These are phyloP conservation scores for Bostrychus sinensis DNA, from an alignment of 2,113 vertebrate species.

Conservation along the genomic window DNA sequence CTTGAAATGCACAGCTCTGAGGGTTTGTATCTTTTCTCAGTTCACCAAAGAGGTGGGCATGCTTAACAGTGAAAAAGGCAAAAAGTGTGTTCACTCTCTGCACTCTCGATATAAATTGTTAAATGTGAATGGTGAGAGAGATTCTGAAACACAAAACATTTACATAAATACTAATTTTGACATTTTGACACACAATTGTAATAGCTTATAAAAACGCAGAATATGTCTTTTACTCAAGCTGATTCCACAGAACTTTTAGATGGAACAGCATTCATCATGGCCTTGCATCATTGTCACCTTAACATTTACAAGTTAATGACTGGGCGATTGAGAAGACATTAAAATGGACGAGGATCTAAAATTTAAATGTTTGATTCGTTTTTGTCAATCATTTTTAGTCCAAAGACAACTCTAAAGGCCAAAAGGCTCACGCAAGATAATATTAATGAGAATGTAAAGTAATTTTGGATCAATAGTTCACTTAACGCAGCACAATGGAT, in stretches of 20 bases:
- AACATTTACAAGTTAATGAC: not conserved
- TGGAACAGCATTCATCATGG: not conserved
- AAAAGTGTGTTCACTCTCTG: not conserved
- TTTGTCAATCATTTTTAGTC: too few species aligned
- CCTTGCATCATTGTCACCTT: not conserved
- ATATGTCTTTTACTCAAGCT: not conserved
- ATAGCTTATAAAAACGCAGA: not conserved
- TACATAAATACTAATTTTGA: not conserved
- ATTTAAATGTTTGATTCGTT: not conserved
- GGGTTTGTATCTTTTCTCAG: not conserved
- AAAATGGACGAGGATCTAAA: not conserved
- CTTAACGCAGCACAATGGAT: too few species aligned
- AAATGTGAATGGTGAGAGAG: not conserved
- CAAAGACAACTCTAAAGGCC: too few species aligned
- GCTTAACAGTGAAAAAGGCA: not conserved
- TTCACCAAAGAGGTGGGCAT: not conserved
- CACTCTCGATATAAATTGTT: not conserved
- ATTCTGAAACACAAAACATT: not conserved
- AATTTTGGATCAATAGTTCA: too few species aligned
- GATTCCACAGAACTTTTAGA: not conserved
- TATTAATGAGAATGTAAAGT: too few species aligned
- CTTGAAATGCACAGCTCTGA: slow-evolving; percentile 6
- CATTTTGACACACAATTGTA: not conserved
- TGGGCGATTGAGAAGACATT: not conserved
- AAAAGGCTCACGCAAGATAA: too few species aligned